Evolutionary conservation across 64 coral and sea anemone species (phyloP), one percentile per base, ranked within the genome.

Genomic region (Porites australiensis): DNA sequence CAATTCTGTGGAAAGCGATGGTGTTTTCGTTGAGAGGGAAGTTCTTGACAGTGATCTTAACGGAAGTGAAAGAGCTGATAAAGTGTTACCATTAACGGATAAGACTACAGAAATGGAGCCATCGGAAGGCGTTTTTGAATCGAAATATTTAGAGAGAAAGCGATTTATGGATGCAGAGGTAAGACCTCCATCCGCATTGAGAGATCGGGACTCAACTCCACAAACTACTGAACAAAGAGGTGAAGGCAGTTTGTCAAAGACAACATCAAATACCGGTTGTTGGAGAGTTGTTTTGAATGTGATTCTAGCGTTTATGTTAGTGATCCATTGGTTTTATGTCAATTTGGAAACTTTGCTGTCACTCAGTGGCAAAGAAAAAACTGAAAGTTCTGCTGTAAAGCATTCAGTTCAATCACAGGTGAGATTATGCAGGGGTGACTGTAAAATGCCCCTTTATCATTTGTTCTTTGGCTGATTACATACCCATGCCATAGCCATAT

Each of bases 291-390:
- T 72, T 62, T 83, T 86, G 18, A 86, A 65, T 86, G 54, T 86
- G 6, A 18, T 74, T 2, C 70, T 92, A 43, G 90, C 79, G 14
- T 44, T 92, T 27, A 6, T 65, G n/a, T 68, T 92, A 23, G 90
- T 92, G 18, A 55, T 3, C 70, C 74, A 63, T 44, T 88, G 86
- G 86, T 44, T 70, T 4, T 75, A 75, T 20, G 70, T 74, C 4
- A 88, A 88, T 70, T 59, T 75, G 13, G 86, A 88, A n/a, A 51
- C 44, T 88, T 88, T 88, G 20, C 58, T 75, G 45, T 75, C 86
- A 4, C 8, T 6, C 10, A n/a, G 22, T 43, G 43, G 6, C 4
- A 46, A 55, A 8, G 7, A 51, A 21, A n/a, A 13, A 9, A 2
- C 43, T 4, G 14, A 18, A 48, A n/a, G 5, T 44, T 46, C 9